These are phyloP conservation scores for Phocoena phocoena DNA, from an alignment of 2,113 vertebrate genomes.

Conservation along the genomic window DNA sequence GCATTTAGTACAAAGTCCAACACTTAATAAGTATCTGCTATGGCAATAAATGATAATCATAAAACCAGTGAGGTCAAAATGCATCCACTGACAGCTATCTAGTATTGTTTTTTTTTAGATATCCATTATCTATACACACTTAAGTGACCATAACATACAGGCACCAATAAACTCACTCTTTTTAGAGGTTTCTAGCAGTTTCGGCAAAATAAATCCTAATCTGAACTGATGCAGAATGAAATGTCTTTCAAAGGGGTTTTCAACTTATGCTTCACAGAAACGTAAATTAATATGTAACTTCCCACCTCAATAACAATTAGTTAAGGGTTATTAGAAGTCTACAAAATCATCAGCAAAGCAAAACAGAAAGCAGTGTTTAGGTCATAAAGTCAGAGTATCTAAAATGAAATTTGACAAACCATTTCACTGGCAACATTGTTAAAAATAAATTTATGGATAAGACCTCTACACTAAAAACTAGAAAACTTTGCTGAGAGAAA, in stretches of 20 bases:
- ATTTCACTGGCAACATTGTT: not conserved
- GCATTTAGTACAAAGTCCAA: not conserved
- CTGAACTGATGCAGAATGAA: not conserved
- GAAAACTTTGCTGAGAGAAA: not conserved
- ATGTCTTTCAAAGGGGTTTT: not conserved
- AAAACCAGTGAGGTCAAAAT: not conserved
- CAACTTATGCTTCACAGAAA: not conserved
- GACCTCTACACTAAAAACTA: not conserved
- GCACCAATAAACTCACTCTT: not conserved
- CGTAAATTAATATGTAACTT: not conserved
- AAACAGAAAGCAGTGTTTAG: not conserved
- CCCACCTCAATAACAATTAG: not conserved
- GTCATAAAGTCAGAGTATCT: not conserved
- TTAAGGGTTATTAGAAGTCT: not conserved
- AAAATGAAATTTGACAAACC: constrained; percentile 2
- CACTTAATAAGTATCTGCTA: not conserved
- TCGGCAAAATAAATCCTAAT: not conserved
- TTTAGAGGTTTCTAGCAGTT: not conserved
- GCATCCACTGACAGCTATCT: not conserved
- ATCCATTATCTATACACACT: not conserved
- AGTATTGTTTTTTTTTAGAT: not conserved
- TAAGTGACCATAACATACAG: not conserved
- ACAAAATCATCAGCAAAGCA: not conserved
- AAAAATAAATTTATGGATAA: not conserved
- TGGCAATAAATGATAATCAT: not conserved